Conservation (phyloP, 2,113 vertebrate species). For the Porphyrio hochstetteri region DNA sequence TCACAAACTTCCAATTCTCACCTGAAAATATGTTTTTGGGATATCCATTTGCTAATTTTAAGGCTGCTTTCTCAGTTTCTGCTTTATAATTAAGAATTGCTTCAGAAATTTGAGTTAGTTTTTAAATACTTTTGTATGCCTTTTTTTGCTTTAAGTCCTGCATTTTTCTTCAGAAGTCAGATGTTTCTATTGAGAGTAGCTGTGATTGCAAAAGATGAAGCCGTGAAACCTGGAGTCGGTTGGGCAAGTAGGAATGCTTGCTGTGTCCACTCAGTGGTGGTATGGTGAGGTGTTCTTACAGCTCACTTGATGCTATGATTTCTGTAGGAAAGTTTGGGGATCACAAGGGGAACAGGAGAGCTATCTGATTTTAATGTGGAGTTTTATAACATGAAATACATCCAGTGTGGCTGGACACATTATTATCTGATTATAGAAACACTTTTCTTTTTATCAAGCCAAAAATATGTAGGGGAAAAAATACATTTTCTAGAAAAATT, state of each 20-base stretch:
- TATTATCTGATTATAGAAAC: neutral
- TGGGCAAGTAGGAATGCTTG: neutral
- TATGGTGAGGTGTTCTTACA: neutral
- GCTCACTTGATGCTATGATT: neutral
- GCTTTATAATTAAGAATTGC: neutral
- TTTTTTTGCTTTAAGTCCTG: neutral
- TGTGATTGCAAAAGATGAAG: constrained; percentile 6
- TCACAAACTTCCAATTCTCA: neutral
- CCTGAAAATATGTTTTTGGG: neutral
- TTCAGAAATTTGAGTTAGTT: constrained; percentile 5
- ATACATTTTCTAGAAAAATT: neutral
- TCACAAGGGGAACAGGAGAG: neutral
- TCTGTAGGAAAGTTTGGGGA: neutral
- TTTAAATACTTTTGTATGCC: neutral
- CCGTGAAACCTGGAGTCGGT: neutral
- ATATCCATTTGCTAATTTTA: neutral
- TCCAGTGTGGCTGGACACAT: neutral
- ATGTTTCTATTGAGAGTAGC: neutral
- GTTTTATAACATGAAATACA: neutral
- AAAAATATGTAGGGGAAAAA: neutral
- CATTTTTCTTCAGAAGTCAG: neutral
- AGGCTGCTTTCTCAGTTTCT: neutral
- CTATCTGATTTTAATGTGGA: neutral
- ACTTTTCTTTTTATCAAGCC: neutral
- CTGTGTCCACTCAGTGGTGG: neutral